Base-by-base conservation (phyloP, 2,113 vertebrate species). In the Hipposideros armiger region DNA sequence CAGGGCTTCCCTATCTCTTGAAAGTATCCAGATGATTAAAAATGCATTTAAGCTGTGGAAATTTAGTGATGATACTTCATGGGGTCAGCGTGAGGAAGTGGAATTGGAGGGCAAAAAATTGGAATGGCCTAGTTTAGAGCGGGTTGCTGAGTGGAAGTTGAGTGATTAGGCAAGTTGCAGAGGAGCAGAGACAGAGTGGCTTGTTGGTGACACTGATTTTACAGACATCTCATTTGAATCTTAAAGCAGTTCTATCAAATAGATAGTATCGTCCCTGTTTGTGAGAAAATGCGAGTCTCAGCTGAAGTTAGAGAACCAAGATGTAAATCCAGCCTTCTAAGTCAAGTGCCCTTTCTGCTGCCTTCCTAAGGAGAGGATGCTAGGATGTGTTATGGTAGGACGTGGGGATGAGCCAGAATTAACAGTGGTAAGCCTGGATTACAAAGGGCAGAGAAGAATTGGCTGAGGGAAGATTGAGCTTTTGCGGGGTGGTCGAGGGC, bases 11-110 rank as follows among this genome's bases (percentile, higher is more conserved):
- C 11, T 69, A 0, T 52, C 52, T 84, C 42, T 50, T 20, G 14
- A 78, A 70, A 94, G 15, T 58, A 14, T 73, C 50, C 17, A 60
- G 42, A 36, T 96, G 77, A 94, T 91, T 96, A 70, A 91, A 92
- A 87, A 47, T 11, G 5, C 30, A 26, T 87, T 90, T 45, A 54
- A 74, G 73, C 22, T 47, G 0, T 50, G 45, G 56, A 56, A 76
- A 26, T 56, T 28, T 26, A 36, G 64, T 82, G 47, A 30, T 56
- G 69, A 22, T 78, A 28, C 76, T 70, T 70, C 40, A 24, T n/a
- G 50, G 32, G 36, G 3, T 30, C 72, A 52, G 36, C 20, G 19
- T 40, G 42, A 72, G 19, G 56, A 92, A 69, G 28, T n/a, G 69
- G 81, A 82, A 26, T 50, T 15, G 5, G 52, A 50, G 45, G 30